A percentile compares a stretch with the other conserved stretches of the same genome.
Evolutionary conservation across 2,888 invertebrate species (phyloP).

Genomic region (Andrena bucephala): DNA sequence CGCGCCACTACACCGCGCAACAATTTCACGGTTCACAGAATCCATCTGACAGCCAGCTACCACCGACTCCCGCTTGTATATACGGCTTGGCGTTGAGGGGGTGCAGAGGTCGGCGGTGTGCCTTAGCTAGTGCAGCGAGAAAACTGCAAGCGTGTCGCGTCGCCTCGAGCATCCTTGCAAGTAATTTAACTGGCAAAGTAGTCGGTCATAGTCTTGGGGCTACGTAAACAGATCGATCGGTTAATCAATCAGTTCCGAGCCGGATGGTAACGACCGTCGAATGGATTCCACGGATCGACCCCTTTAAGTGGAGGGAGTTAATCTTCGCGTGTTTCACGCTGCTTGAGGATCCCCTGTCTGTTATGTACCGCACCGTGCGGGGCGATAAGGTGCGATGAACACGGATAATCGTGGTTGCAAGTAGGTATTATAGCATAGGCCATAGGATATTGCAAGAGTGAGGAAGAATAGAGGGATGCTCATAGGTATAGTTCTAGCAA

Average conservation of each 20-base stretch:
- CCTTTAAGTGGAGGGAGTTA: not conserved
- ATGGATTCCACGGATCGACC: slow-evolving; percentile 47
- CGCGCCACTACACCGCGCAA: slow-evolving; percentile 75
- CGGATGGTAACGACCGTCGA: slow-evolving; percentile 35
- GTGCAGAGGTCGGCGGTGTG: too few species aligned
- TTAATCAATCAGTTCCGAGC: slow-evolving; percentile 55
- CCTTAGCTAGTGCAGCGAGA: slow-evolving; percentile 37
- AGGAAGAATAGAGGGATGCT: too few species aligned
- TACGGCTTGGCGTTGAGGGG: not conserved
- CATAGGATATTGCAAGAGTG: too few species aligned
- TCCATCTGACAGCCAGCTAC: slow-evolving; percentile 63
- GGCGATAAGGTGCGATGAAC: too few species aligned
- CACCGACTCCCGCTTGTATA: slow-evolving; percentile 12
- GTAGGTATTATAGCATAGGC: too few species aligned
- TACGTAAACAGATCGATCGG: slow-evolving; percentile 52
- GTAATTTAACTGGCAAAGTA: slow-evolving; percentile 58
- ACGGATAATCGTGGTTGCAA: too few species aligned
- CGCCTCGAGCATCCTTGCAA: slow-evolving; percentile 40
- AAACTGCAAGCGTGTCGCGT: slow-evolving; percentile 50
- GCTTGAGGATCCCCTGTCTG: not conserved
- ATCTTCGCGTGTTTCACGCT: not conserved
- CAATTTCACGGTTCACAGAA: slow-evolving; percentile 82
- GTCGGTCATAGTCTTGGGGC: slow-evolving; percentile 46
- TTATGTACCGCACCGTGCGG: too few species aligned
- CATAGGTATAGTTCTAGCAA: too few species aligned